Evolutionary conservation across 1,140 invertebrate genomes (phyloP).

Genomic region (Lepidurus couesii): DNA sequence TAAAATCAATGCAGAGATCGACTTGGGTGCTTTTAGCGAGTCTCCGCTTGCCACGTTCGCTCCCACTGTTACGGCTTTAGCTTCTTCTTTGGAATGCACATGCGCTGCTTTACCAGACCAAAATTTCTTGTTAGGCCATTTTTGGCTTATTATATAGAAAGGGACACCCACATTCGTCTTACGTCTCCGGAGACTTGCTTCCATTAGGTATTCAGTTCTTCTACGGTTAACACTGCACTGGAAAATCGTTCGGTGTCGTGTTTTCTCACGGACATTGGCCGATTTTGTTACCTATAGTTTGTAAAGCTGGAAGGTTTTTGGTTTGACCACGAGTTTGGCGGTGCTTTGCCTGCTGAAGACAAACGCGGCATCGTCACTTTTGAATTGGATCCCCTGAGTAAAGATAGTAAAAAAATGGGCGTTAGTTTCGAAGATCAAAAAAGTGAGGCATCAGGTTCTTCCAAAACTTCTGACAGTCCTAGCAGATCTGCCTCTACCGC

Average conservation of each 20-base stretch:
- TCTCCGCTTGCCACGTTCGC: slow-evolving; percentile 4
- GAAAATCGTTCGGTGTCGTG: not conserved
- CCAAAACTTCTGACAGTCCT: not conserved
- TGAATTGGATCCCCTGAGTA: not conserved
- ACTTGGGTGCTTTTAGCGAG: not conserved
- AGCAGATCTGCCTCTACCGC: not conserved
- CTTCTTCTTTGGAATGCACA: not conserved
- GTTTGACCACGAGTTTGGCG: slow-evolving; percentile 10
- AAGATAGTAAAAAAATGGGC: not conserved
- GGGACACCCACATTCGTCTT: not conserved
- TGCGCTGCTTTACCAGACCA: slow-evolving; percentile 1
- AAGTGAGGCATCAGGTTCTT: not conserved
- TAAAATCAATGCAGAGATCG: slow-evolving; percentile 10
- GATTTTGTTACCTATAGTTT: not conserved
- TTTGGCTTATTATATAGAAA: not conserved
- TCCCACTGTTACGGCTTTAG: not conserved
- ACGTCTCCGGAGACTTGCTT: not conserved
- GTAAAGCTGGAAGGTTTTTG: slow-evolving; percentile 10
- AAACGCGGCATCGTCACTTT: not conserved
- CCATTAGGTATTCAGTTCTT: slow-evolving; percentile 11
- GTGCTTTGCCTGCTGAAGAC: slow-evolving; percentile 13
- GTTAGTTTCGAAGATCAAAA: slow-evolving; percentile 8
- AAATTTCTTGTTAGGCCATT: not conserved
- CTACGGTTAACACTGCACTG: not conserved
- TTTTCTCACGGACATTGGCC: not conserved